Conservation (phyloP, 2,888 invertebrate genomes). For the Monochamus alternatus region DNA sequence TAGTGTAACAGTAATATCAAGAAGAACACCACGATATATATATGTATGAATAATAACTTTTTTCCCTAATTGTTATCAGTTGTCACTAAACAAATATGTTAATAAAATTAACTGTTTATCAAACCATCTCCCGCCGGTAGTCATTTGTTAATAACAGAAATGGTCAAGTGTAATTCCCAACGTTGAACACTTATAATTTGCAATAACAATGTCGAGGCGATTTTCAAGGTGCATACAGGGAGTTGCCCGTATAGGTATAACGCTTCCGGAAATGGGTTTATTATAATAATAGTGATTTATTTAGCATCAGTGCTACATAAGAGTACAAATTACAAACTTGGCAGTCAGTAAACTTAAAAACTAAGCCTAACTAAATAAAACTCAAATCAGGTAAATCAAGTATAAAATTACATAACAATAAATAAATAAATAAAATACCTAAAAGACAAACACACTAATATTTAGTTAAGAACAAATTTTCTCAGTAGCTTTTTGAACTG, state of each 20-base stretch:
- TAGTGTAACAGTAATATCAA: neutral
- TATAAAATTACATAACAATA: no score
- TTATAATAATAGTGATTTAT: no score
- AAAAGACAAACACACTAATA: no score
- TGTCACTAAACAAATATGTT: neutral
- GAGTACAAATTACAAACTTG: no score
- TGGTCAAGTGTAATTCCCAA: constrained; percentile 20
- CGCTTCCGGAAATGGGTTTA: no score
- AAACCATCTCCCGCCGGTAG: constrained; percentile 13
- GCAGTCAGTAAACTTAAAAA: no score
- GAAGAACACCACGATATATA: neutral
- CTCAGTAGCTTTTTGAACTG: no score
- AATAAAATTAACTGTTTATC: neutral
- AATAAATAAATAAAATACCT: no score
- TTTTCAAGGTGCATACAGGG: constrained; percentile 30
- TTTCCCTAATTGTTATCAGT: constrained; percentile 3
- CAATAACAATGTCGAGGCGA: constrained; percentile 16
- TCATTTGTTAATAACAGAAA: constrained; percentile 21
- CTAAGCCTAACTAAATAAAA: no score
- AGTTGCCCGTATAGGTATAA: neutral
- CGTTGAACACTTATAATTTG: constrained; percentile 23
- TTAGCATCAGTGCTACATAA: no score
- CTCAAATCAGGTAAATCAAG: no score
- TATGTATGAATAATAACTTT: neutral
- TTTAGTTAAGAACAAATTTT: no score